A percentile compares a stretch with the other conserved stretches of the same genome.
phyloP scores from a whole-genome alignment of 2,888 invertebrate species.

The Ectemnius lituratus region DNA sequence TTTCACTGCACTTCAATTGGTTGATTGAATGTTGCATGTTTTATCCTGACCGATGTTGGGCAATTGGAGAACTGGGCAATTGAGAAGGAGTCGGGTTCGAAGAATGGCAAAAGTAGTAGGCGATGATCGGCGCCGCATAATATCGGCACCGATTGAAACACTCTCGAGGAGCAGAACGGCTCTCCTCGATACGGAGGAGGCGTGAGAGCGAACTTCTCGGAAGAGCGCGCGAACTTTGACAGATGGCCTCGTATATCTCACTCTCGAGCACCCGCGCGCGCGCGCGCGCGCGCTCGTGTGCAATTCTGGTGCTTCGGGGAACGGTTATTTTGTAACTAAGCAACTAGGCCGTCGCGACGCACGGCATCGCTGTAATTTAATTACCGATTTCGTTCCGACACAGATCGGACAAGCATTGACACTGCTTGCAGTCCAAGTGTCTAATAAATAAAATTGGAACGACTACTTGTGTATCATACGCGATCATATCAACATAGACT shows the following conservation, averaged over 20 bases:
- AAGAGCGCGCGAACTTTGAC: slow-evolving; percentile 62
- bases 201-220: slow-evolving; percentile 56
- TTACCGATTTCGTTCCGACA: slow-evolving; percentile 36
- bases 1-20: no score
- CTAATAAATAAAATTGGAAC: no score
- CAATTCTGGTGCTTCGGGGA: slow-evolving; percentile 31
- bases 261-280: background rate
- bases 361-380: slow-evolving; percentile 41
- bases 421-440: background rate
- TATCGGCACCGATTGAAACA: slow-evolving; percentile 56
- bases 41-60: no score
- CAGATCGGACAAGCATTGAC: background rate
- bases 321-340: slow-evolving; percentile 41
- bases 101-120: no score
- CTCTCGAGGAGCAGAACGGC: slow-evolving; percentile 28
- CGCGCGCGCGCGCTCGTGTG: no score
- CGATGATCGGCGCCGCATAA: slow-evolving; percentile 46
- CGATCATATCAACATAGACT: no score
- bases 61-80: no score
- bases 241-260: slow-evolving; percentile 55
- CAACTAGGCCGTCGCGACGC: background rate
- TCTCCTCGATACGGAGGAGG: slow-evolving; percentile 43
- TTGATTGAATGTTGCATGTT: no score
- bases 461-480: no score
- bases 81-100: no score